These are phyloP conservation scores for Unio delphinus DNA, from an alignment of 2,888 invertebrate species.

Conservation along the genomic window DNA sequence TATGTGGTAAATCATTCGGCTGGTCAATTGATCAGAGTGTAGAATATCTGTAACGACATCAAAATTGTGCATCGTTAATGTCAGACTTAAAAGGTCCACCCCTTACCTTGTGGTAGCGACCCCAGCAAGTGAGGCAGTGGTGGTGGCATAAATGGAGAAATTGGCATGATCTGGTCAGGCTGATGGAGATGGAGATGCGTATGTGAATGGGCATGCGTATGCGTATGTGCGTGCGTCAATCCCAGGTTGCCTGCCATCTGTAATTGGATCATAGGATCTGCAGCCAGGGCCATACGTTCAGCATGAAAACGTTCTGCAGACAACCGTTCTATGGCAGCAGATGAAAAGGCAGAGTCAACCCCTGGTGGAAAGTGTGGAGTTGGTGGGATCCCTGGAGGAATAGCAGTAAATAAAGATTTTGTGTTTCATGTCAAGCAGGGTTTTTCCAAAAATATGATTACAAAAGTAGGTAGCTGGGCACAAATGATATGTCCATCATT, in stretches of 20 bases:
- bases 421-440: conserved; percentile 7
- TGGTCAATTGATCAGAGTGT: conserved; percentile 62
- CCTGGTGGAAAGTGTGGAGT: conserved; percentile 27
- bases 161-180: conserved; percentile 37
- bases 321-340: conserved; percentile 44
- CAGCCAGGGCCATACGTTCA: conserved; percentile 78
- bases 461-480: no score
- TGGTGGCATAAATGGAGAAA: conserved; percentile 17
- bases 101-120: conserved; percentile 54
- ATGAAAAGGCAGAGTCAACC: conserved; percentile 34
- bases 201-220: conserved; percentile 93
- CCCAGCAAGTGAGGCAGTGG: conserved; percentile 36
- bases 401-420: conserved; percentile 31
- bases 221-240: conserved; percentile 78
- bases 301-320: conserved; percentile 78
- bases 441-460: conserved; percentile 5
- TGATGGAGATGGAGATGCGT: conserved; percentile 83
- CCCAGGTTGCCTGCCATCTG: conserved; percentile 88
- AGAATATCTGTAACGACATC: conserved; percentile 56
- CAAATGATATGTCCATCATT: no score
- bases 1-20: conserved; percentile 65
- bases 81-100: no score
- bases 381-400: conserved; percentile 45
- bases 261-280: conserved; percentile 91
- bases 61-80: conserved; percentile 4